phyloP scores from a whole-genome alignment of 2,888 invertebrate genomes.

The Syrista parreyssii region DNA sequence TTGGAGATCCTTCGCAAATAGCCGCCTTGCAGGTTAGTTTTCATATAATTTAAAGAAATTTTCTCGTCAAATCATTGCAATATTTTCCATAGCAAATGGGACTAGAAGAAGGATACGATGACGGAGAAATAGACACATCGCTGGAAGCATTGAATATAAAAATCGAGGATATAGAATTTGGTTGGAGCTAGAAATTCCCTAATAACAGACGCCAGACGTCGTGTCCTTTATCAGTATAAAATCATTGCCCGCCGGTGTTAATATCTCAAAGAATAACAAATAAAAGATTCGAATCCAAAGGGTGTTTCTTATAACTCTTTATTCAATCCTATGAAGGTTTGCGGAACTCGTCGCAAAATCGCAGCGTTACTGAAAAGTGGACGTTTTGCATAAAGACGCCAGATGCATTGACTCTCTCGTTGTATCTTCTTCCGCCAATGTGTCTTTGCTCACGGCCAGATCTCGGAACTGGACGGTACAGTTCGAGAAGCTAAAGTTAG shows the following conservation, averaged over 20 bases:
- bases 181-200: constrained; percentile 43
- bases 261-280: background rate
- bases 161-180: constrained; percentile 58
- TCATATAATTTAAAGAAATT: constrained; percentile 7
- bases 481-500: constrained; percentile 60
- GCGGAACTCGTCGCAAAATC: background rate
- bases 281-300: background rate
- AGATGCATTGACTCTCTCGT: background rate
- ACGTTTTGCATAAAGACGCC: background rate
- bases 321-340: background rate
- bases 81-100: constrained; percentile 45
- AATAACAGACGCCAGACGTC: background rate
- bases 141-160: constrained; percentile 58
- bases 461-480: constrained; percentile 36
- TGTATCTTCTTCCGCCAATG: background rate
- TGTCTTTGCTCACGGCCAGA: background rate
- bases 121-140: constrained; percentile 51
- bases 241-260: background rate
- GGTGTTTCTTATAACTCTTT: background rate
- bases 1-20: constrained; percentile 56
- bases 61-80: background rate
- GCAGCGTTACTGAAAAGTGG: background rate
- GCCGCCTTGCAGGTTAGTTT: constrained; percentile 52
- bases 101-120: constrained; percentile 52
- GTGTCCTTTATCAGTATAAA: background rate